Evolutionary conservation across 2,113 vertebrate genomes (phyloP).

Genomic region (Clinocottus analis): DNA sequence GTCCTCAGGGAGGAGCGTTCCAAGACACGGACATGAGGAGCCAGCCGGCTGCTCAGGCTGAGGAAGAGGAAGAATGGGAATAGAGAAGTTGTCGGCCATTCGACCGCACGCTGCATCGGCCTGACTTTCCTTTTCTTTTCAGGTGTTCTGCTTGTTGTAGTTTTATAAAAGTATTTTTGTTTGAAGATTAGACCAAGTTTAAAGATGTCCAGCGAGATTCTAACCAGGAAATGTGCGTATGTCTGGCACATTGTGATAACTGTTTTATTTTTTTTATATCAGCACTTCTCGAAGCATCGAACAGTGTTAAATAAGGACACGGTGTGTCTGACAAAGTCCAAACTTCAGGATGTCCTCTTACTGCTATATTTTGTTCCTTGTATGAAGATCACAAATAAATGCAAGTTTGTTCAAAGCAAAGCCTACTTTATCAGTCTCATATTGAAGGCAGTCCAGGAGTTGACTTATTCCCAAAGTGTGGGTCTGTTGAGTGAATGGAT

Average conservation of each 20-base stretch:
- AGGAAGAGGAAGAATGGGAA: constrained; percentile 77
- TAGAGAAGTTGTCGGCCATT: constrained; percentile 58
- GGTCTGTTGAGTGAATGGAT: no score
- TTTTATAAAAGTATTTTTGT: constrained; percentile 43
- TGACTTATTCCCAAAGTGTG: no score
- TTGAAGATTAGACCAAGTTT: not conserved
- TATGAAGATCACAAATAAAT: constrained; percentile 12
- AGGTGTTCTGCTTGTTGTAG: constrained; percentile 5
- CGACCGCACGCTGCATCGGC: not conserved
- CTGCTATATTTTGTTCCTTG: constrained; percentile 12
- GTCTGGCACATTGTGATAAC: not conserved
- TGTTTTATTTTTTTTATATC: not conserved
- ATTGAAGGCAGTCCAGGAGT: not conserved
- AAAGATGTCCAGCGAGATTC: constrained; percentile 14
- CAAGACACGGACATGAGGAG: not conserved
- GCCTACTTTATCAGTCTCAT: not conserved
- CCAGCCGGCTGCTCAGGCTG: constrained; percentile 25
- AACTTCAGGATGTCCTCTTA: not conserved
- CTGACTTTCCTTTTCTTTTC: constrained; percentile 3
- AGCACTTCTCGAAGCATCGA: not conserved
- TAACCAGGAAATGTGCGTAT: not conserved
- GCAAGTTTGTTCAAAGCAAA: constrained; percentile 34
- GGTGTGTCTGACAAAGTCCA: not conserved
- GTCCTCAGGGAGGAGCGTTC: constrained; percentile 41
- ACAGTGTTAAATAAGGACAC: not conserved